These are phyloP conservation scores for Hippoglossus hippoglossus DNA, from an alignment of 2,797 vertebrate species.

Conservation along the genomic window DNA sequence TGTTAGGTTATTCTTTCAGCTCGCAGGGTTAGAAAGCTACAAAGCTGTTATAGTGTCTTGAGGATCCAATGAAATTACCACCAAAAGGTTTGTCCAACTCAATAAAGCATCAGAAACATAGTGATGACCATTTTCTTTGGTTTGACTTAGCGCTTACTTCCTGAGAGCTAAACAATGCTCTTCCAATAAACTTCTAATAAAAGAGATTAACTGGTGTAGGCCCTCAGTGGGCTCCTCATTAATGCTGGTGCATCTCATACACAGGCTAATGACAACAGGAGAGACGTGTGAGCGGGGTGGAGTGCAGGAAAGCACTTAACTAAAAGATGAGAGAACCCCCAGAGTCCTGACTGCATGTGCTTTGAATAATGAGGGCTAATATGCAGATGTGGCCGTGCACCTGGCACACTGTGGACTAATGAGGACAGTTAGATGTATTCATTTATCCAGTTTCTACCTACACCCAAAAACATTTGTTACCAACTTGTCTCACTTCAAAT, in stretches of 20 bases:
- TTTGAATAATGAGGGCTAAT: constrained; percentile 61
- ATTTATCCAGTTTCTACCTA: constrained; percentile 9
- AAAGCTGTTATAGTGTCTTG: not conserved
- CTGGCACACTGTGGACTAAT: constrained; percentile 36
- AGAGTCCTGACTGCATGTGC: constrained; percentile 44
- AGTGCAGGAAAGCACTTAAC: constrained; percentile 46
- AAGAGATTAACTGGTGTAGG: constrained; percentile 4
- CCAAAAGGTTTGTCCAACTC: not conserved
- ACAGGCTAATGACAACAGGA: constrained; percentile 37
- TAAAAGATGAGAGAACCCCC: constrained; percentile 59
- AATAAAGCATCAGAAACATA: not conserved
- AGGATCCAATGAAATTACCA: not conserved
- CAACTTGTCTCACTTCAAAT: not conserved
- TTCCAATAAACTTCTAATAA: constrained; percentile 21
- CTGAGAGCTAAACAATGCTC: not conserved
- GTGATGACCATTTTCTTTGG: not conserved
- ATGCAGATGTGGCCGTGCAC: constrained; percentile 42
- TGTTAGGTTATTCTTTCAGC: not conserved
- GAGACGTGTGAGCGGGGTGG: constrained; percentile 34
- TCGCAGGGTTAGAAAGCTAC: not conserved
- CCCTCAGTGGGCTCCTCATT: constrained; percentile 8
- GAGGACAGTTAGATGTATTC: constrained; percentile 42
- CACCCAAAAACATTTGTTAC: not conserved
- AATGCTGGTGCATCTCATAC: constrained; percentile 21
- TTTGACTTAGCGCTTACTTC: not conserved